Base-by-base conservation (phyloP, 2,113 vertebrate species). In the Lathamus discolor region DNA sequence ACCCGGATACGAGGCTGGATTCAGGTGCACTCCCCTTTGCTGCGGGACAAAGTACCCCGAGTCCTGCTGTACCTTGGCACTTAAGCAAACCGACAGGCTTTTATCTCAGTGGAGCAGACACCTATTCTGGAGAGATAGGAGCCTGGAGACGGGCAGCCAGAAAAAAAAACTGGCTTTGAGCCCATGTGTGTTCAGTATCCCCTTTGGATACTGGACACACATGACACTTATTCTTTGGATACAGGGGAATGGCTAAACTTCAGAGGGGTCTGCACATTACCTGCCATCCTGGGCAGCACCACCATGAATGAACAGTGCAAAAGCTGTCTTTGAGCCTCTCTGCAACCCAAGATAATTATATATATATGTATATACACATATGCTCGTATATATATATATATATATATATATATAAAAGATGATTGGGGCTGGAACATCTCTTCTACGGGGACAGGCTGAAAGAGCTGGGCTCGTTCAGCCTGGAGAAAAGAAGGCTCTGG, bases 161-260 rank as follows among this genome's bases (percentile, higher is more conserved):
- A 27, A 33, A 52, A 52, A 46, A 52, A 35, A 25, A 13, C 27
- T 11, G n/a, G 54, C 16, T 41, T 57, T 28, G 28, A 35, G 35
- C 7, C 27, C 28, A 11, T 5, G 0, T 48, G 46, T 48, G 46
- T 48, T 22, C 46, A 48, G 46, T 23, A 48, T 48, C 46, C 74
- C 59, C 41, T 79, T 61, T 63, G 62, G 39, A 63, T 86, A 13
- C 23, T 46, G 28, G 31, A 17, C 54, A 61, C 13, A 11, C 3
- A 1, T 0, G 0, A 29, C 4, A 28, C 28, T 5, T 1, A 27
- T 44, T n/a, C 37, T 89, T n/a, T 4, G 2, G 48, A 24, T 55
- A 29, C 1, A n/a, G 37, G 44, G 14, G 23, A 23, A 29, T 13
- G 37, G 44, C 24, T 69, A 11, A 28, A 31, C 54, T 49, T 77